These are phyloP conservation scores for Peromyscus eremicus DNA, from an alignment of 2,797 vertebrate species.

Conservation along the genomic window DNA sequence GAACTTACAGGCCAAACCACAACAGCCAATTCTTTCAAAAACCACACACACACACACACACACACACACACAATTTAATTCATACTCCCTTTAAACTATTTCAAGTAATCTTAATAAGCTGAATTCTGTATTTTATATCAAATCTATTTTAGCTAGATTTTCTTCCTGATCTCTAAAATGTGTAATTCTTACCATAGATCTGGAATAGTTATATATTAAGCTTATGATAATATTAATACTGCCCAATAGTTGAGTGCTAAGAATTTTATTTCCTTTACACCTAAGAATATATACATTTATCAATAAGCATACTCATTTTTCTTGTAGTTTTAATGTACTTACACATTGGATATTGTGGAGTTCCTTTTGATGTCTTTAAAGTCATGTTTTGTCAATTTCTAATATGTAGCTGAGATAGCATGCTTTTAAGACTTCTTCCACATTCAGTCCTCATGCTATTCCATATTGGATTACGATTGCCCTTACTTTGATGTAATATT, in stretches of 20 bases:
- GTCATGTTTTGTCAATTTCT: slow-evolving; percentile 64
- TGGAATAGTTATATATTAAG: background rate
- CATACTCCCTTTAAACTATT: background rate
- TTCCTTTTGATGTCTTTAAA: slow-evolving; percentile 61
- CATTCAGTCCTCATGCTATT: slow-evolving; percentile 6
- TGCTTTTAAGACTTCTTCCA: slow-evolving; percentile 34
- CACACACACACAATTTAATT: background rate
- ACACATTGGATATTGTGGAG: background rate
- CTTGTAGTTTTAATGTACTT: slow-evolving; percentile 57
- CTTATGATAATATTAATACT: background rate
- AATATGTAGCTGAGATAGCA: background rate
- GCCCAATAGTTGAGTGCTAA: background rate
- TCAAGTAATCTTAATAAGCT: background rate
- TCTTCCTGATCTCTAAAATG: background rate
- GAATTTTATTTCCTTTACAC: slow-evolving; percentile 6
- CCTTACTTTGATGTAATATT: slow-evolving; percentile 70
- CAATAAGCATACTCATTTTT: background rate
- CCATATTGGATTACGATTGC: slow-evolving; percentile 28
- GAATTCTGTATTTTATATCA: background rate
- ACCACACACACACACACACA: background rate
- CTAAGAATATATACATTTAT: background rate
- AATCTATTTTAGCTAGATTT: background rate
- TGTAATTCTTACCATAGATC: background rate
- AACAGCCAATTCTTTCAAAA: background rate
- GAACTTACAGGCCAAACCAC: background rate